Base-by-base conservation (phyloP, 2,113 vertebrate species). In the Cynocephalus volans region DNA sequence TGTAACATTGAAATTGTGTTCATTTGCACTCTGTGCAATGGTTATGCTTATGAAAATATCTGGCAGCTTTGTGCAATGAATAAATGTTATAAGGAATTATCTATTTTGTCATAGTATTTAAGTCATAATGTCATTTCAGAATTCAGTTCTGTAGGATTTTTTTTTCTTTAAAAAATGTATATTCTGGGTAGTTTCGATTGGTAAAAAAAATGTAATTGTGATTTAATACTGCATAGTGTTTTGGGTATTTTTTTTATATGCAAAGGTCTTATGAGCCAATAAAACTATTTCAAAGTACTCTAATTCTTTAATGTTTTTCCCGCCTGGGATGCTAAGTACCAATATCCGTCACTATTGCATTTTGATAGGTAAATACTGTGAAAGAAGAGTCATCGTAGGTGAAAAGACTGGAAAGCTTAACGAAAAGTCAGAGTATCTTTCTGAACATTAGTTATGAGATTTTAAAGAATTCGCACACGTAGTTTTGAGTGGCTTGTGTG, bases 211-310 rank as follows among this genome's bases (percentile, higher is more conserved):
- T 90, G 93, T 36, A 98, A 97, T 97, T 98, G 93, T 96, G 98
- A 72, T 97, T 79, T 98, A 97, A 97, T 98, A 98, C 93, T 96
- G 79, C 97, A 98, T 97, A 98, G 96, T 98, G 82, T 75, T 98
- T 98, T 79, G 81, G 97, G 93, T 98, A 92, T 98, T 80, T 95
- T 97, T 98, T 98, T 98, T 98, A 90, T 98, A 98, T 96, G 92
- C 91, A 96, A 94, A 97, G 96, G 91, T 98, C 96, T 97, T 97
- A 88, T 97, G 97, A 98, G 75, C 80, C 83, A 99, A 98, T 99
- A 98, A 99, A 99, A 89, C 95, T 98, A 92, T 98, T 98, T 97
- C 96, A 93, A 95, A 98, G 96, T 96, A 91, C 73, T 92, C 75
- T 54, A 75, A 0, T 77, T 73, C n/a, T 83, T 54, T 26, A 45